Conservation (phyloP, 2,888 invertebrate genomes). For the Diarsia mendica region DNA sequence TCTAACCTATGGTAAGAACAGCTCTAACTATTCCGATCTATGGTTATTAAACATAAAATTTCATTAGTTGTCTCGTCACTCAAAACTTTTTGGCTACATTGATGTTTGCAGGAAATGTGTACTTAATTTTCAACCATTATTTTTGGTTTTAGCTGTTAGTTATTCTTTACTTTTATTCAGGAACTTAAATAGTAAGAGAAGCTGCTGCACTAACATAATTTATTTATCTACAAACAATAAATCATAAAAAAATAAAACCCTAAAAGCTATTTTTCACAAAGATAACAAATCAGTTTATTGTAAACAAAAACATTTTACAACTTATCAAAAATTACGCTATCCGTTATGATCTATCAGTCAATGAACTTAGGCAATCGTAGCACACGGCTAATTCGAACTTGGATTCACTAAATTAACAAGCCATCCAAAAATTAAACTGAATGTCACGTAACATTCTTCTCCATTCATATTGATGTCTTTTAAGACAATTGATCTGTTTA, state of each 20-base stretch:
- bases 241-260: neutral
- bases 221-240: neutral
- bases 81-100: neutral
- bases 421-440: neutral
- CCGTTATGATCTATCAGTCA: neutral
- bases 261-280: neutral
- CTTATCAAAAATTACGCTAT: neutral
- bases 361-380: neutral
- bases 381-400: neutral
- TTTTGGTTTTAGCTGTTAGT: neutral
- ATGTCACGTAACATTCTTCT: neutral
- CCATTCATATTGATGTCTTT: neutral
- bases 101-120: neutral
- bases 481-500: neutral
- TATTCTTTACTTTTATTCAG: neutral
- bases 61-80: neutral
- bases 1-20: too few species aligned
- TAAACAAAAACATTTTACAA: neutral
- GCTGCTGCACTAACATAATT: neutral
- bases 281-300: neutral
- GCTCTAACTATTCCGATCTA: too few species aligned
- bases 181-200: neutral
- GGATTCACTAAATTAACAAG: neutral
- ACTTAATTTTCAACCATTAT: neutral
- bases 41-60: neutral